These are phyloP conservation scores for Schrankia costaestrigalis DNA, from an alignment of 2,888 invertebrate genomes.

Conservation along the genomic window DNA sequence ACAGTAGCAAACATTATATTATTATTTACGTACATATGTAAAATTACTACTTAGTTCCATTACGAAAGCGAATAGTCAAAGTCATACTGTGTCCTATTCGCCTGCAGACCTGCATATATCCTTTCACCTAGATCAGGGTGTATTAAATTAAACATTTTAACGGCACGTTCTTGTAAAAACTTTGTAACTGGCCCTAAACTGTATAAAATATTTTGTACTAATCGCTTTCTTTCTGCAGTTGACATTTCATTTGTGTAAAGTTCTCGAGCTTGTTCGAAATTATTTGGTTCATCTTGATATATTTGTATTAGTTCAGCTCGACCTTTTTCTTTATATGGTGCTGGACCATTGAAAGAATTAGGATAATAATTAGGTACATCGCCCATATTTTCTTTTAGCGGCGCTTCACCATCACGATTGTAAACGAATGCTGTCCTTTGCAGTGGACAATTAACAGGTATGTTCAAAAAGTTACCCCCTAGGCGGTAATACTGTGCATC, in stretches of 20 bases:
- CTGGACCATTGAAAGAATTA: slow-evolving; percentile 94
- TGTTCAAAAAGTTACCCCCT: slow-evolving; percentile 92
- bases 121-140: slow-evolving; percentile 85
- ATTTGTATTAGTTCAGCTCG: slow-evolving; percentile 73
- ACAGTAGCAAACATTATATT: too few species aligned
- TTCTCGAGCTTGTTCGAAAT: slow-evolving; percentile 88
- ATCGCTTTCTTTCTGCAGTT: slow-evolving; percentile 84
- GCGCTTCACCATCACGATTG: slow-evolving; percentile 91
- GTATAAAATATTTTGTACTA: slow-evolving; percentile 89
- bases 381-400: slow-evolving; percentile 86
- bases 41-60: not conserved
- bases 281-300: slow-evolving; percentile 88
- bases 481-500: slow-evolving; percentile 92
- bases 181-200: slow-evolving; percentile 88
- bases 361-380: slow-evolving; percentile 96
- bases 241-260: slow-evolving; percentile 89
- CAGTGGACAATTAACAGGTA: slow-evolving; percentile 96
- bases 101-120: slow-evolving; percentile 35
- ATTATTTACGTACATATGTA: not conserved
- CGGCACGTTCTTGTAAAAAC: slow-evolving; percentile 74
- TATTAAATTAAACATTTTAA: slow-evolving; percentile 84
- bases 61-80: not conserved
- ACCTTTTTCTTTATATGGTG: slow-evolving; percentile 81
- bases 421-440: slow-evolving; percentile 83
- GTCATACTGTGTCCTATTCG: slow-evolving; percentile 1